Evolutionary conservation across 2,113 vertebrate genomes (phyloP).

Genomic region (Halichoerus grypus): DNA sequence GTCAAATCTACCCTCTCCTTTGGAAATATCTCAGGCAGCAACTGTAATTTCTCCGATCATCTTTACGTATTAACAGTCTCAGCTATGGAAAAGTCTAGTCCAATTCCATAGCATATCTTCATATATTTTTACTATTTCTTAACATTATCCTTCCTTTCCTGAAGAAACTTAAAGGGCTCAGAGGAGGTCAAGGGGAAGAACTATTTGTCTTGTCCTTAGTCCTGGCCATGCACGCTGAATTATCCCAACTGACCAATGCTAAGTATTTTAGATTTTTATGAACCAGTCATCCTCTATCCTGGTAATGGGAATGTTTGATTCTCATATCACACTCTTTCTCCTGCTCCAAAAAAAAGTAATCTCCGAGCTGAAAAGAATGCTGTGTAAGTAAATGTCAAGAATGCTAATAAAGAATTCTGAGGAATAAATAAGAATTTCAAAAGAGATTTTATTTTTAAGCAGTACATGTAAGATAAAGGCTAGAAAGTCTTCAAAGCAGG

Average conservation of each 20-base stretch:
- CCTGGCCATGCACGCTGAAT: background rate
- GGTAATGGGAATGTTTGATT: background rate
- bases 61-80: background rate
- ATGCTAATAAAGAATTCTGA: conserved; percentile 1
- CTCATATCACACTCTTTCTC: background rate
- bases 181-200: background rate
- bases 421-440: conserved; percentile 31
- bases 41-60: background rate
- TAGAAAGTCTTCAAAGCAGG: background rate
- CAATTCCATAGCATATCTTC: background rate
- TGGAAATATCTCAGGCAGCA: conserved; percentile 30
- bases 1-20: background rate
- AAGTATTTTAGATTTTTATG: background rate
- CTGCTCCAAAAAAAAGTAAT: background rate
- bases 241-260: background rate
- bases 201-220: background rate
- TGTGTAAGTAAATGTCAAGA: background rate
- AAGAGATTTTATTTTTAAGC: background rate
- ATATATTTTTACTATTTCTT: background rate
- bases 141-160: background rate
- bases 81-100: background rate
- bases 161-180: background rate
- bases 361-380: background rate
- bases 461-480: background rate
- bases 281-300: background rate